Evolutionary conservation across 2,888 invertebrate genomes (phyloP).

Genomic region (Tipula confusa): DNA sequence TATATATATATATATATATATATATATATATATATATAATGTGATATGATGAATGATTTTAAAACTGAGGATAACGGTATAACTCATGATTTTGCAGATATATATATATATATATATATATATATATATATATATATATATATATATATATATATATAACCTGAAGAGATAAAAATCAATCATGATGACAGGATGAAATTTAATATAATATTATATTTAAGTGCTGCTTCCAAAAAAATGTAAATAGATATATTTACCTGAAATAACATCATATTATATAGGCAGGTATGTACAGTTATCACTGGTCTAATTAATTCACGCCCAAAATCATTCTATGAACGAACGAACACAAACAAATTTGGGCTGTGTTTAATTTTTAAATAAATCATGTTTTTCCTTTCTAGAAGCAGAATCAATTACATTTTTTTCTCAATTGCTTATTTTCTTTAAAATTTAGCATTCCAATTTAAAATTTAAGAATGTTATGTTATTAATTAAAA

Average conservation of each 20-base stretch:
- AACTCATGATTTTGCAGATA: neutral
- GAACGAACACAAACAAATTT: neutral
- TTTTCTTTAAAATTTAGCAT: neutral
- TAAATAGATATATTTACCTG: neutral
- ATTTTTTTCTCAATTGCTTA: neutral
- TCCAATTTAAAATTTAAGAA: neutral
- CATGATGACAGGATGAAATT: neutral
- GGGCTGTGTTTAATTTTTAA: neutral
- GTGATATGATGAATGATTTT: neutral
- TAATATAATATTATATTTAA: neutral
- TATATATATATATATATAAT: neutral
- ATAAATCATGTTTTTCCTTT: neutral
- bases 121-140: no score
- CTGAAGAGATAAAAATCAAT: slow-evolving; percentile 3
- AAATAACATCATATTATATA: neutral
- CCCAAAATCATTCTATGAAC: neutral
- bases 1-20: neutral
- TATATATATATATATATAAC: no score
- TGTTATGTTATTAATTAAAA: slow-evolving; percentile 3
- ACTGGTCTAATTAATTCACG: neutral
- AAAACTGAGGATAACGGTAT: neutral
- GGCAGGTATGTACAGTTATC: neutral
- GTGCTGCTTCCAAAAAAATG: neutral
- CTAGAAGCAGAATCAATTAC: neutral
- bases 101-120: no score